Conservation (phyloP, 2,113 vertebrate genomes). For the Gobius niger region DNA sequence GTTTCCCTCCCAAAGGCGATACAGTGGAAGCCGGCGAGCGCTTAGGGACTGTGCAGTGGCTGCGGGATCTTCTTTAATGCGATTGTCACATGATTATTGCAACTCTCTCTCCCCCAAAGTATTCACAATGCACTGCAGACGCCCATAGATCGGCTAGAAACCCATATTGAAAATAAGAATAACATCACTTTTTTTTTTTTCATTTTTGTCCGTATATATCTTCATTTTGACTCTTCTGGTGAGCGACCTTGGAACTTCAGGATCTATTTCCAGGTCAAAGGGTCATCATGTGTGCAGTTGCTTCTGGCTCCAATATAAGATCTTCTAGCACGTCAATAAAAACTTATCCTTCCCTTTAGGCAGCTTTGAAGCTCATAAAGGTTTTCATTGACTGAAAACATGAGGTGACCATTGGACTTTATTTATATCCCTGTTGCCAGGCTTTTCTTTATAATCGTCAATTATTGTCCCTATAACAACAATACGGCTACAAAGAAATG, state of each 20-base stretch:
- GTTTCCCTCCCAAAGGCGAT: conserved; percentile 58
- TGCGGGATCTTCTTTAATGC: conserved; percentile 55
- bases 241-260: not conserved
- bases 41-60: conserved; percentile 51
- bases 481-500: no score
- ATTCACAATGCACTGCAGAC: conserved; percentile 31
- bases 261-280: conserved; percentile 3
- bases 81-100: conserved; percentile 66
- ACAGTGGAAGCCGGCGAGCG: conserved; percentile 59
- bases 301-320: not conserved
- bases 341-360: not conserved
- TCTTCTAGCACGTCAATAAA: conserved; percentile 1
- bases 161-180: conserved; percentile 18
- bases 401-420: no score
- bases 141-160: conserved; percentile 33
- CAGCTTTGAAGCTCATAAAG: not conserved
- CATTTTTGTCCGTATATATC: not conserved
- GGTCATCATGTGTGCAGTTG: not conserved
- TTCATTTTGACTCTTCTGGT: not conserved
- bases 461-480: no score
- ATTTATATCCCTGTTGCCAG: no score
- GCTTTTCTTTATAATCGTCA: no score
- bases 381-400: not conserved
- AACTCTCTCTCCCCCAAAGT: conserved; percentile 26
- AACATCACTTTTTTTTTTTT: not conserved